Evolutionary conservation across 2,113 vertebrate species (phyloP).

Genomic region (Colistium nudipinnis): DNA sequence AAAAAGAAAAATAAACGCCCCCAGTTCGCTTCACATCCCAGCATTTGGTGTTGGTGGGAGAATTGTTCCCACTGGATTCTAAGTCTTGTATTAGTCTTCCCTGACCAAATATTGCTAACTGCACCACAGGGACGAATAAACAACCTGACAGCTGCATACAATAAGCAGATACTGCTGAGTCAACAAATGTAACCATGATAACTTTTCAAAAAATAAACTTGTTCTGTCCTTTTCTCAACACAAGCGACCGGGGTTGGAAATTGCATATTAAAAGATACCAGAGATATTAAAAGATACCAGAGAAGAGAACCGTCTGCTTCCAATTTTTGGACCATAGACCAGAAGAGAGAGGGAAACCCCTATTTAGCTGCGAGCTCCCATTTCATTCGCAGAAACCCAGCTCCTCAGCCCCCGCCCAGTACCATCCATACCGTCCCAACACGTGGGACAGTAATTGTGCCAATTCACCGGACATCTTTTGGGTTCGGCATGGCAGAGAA

Average conservation of each 20-base stretch:
- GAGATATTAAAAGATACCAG: conserved; percentile 42
- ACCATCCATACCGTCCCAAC: too few relatives aligned
- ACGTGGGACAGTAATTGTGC: conserved; percentile 9
- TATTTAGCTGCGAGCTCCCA: conserved; percentile 52
- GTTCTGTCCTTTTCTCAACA: conserved; percentile 53
- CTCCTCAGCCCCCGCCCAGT: conserved; percentile 10
- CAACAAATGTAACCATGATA: conserved; percentile 37
- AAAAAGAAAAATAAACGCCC: conserved; percentile 12
- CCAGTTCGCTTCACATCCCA: conserved; percentile 8
- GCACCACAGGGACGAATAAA: not conserved
- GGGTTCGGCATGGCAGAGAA: not conserved
- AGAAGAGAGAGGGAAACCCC: conserved; percentile 61
- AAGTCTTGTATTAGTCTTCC: not conserved
- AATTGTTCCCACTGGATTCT: conserved; percentile 3
- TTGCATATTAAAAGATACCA: conserved; percentile 40
- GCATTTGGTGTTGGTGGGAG: not conserved
- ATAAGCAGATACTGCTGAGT: conserved; percentile 42
- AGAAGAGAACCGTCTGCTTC: conserved; percentile 19
- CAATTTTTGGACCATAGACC: conserved; percentile 33
- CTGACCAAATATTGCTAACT: not conserved
- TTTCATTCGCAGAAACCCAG: conserved; percentile 66
- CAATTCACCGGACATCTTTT: not conserved
- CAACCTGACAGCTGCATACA: conserved; percentile 39
- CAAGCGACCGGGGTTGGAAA: conserved; percentile 35
- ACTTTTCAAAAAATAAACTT: conserved; percentile 49